Evolutionary conservation across 2,797 vertebrate genomes (phyloP).

Genomic region (Cynodonichthys magdalenae): DNA sequence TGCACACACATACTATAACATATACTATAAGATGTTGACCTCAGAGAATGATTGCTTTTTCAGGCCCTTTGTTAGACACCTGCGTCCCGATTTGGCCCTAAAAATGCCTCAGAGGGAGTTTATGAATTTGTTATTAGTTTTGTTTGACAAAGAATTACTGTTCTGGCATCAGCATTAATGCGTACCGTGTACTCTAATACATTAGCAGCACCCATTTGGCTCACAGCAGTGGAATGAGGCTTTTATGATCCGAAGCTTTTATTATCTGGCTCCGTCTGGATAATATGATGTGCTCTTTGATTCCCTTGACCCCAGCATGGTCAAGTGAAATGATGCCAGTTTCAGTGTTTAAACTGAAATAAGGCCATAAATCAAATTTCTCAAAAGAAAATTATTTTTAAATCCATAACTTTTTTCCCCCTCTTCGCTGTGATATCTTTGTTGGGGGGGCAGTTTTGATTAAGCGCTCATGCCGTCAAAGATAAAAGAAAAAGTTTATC

Average conservation of each 20-base stretch:
- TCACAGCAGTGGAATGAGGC: constrained; percentile 52
- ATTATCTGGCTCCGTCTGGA: constrained; percentile 69
- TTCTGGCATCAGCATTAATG: constrained; percentile 56
- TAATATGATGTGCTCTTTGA: constrained; percentile 68
- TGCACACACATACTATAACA: constrained; percentile 16
- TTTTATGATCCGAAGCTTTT: constrained; percentile 78
- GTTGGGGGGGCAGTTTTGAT: constrained; percentile 40
- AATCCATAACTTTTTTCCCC: constrained; percentile 40
- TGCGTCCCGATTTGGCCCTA: constrained; percentile 34
- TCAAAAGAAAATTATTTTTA: constrained; percentile 48
- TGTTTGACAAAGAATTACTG: constrained; percentile 58
- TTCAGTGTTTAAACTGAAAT: constrained; percentile 56
- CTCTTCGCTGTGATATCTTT: constrained; percentile 33
- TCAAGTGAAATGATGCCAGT: constrained; percentile 56
- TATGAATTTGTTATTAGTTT: constrained; percentile 59
- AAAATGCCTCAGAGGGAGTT: constrained; percentile 29
- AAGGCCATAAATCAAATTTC: constrained; percentile 53
- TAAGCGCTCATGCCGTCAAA: constrained; percentile 41
- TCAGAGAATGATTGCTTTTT: constrained; percentile 16
- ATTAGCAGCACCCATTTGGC: constrained; percentile 68
- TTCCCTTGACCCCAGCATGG: constrained; percentile 63
- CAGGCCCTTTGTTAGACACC: constrained; percentile 30
- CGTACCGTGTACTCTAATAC: constrained; percentile 65
- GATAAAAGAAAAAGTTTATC: constrained; percentile 61
- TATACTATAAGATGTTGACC: constrained; percentile 41